These are phyloP conservation scores for Cyanistes caeruleus DNA, from an alignment of 2,113 vertebrate species.

Conservation along the genomic window DNA sequence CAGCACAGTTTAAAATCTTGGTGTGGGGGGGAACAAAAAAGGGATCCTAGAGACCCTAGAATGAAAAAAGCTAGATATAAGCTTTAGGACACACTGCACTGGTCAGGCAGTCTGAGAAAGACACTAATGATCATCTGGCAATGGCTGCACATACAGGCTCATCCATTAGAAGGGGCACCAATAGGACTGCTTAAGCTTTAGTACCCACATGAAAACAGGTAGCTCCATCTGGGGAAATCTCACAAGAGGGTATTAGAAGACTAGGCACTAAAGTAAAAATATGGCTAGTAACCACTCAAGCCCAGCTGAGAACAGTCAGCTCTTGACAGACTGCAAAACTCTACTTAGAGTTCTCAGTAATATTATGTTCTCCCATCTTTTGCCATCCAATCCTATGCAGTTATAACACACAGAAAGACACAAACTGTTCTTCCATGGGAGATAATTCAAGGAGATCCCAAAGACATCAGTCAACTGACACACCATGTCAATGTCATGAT, in stretches of 20 bases:
- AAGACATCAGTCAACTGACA: background rate
- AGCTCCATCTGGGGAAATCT: background rate
- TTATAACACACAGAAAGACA: background rate
- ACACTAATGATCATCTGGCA: background rate
- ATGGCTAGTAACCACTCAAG: background rate
- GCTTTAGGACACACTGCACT: background rate
- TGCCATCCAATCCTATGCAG: background rate
- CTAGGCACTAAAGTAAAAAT: too few relatives aligned
- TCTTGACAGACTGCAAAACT: background rate
- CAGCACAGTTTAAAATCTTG: background rate
- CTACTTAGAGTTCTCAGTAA: background rate
- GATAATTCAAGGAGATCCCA: background rate
- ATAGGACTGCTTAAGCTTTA: background rate
- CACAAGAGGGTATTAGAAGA: background rate
- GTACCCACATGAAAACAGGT: background rate
- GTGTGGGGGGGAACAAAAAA: accelerated
- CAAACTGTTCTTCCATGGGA: background rate
- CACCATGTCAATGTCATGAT: accelerated
- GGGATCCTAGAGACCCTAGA: background rate
- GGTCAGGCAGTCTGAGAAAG: background rate
- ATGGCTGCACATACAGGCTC: background rate
- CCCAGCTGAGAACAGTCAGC: background rate
- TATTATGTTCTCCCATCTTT: background rate
- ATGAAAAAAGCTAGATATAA: background rate
- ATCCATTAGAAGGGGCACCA: background rate